These are phyloP conservation scores for Drosophila littoralis DNA, from an alignment of 1,140 invertebrate genomes.

Conservation along the genomic window DNA sequence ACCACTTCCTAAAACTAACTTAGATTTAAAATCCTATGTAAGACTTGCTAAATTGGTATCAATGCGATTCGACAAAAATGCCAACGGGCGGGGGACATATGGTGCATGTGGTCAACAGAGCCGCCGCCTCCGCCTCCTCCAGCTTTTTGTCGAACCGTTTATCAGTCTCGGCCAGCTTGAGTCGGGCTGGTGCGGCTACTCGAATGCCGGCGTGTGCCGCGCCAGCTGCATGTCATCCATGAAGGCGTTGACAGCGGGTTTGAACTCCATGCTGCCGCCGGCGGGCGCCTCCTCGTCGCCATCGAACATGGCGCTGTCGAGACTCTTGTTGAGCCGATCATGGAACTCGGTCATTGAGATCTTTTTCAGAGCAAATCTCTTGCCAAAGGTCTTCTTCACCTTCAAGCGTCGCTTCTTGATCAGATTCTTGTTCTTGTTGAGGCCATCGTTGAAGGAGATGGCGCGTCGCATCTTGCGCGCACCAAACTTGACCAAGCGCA, in stretches of 20 bases:
- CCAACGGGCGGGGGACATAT: not conserved
- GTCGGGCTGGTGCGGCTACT: constrained; percentile 16
- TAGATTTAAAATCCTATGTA: constrained; percentile 28
- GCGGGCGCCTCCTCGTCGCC: constrained; percentile 47
- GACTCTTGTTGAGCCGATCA: constrained; percentile 72
- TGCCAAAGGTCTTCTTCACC: constrained; percentile 79
- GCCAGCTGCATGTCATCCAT: constrained; percentile 74
- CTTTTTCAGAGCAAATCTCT: constrained; percentile 64
- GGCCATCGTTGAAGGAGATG: constrained; percentile 74
- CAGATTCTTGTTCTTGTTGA: constrained; percentile 71
- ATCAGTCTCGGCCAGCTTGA: no score
- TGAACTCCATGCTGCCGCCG: constrained; percentile 3
- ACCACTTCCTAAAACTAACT: constrained; percentile 25
- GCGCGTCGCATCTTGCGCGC: constrained; percentile 61
- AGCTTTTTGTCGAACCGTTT: no score
- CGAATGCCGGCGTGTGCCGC: constrained; percentile 41
- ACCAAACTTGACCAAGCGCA: constrained; percentile 69
- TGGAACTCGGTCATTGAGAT: constrained; percentile 77
- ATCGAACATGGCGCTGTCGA: constrained; percentile 71
- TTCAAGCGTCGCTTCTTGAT: constrained; percentile 73
- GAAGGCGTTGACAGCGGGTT: constrained; percentile 16
- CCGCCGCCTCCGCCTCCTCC: no score
- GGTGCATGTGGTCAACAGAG: not conserved
- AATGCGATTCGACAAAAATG: constrained; percentile 25
- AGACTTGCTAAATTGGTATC: constrained; percentile 34